Conservation (phyloP, 1,140 invertebrate species). For the Diprion similis region DNA sequence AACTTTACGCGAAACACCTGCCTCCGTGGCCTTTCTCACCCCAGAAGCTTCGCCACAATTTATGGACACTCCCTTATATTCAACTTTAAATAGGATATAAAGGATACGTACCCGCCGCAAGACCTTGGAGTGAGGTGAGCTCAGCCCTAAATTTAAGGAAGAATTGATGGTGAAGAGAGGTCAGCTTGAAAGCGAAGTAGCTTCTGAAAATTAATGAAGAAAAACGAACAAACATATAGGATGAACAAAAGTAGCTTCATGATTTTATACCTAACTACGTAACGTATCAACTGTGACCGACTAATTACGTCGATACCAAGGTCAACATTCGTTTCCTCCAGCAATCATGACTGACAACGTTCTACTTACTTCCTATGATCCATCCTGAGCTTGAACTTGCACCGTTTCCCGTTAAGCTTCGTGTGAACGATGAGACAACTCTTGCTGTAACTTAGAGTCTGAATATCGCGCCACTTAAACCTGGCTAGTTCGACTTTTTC, state of each 20-base stretch:
- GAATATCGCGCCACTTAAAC: constrained; percentile 74
- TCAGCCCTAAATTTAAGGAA: constrained; percentile 75
- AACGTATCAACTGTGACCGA: not conserved
- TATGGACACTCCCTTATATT: not conserved
- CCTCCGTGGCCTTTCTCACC: too few species aligned
- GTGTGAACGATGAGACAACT: constrained; percentile 71
- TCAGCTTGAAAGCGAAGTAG: constrained; percentile 76
- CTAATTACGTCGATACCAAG: not conserved
- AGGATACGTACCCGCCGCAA: constrained; percentile 64
- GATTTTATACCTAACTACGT: too few species aligned
- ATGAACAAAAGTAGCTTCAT: constrained; percentile 5
- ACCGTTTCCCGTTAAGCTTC: constrained; percentile 66
- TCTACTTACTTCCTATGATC: constrained; percentile 71
- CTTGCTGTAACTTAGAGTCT: constrained; percentile 78
- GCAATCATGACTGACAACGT: not conserved
- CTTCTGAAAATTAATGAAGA: constrained; percentile 62
- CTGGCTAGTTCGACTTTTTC: constrained; percentile 51
- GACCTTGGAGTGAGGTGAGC: constrained; percentile 71
- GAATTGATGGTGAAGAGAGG: constrained; percentile 78
- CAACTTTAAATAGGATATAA: not conserved
- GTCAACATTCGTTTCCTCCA: not conserved
- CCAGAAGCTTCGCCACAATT: not conserved
- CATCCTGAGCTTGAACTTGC: constrained; percentile 79
- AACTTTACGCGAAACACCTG: too few species aligned
- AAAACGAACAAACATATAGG: not conserved